Evolutionary conservation across 2,797 vertebrate genomes (phyloP).

Genomic region (Pelochelys cantorii): DNA sequence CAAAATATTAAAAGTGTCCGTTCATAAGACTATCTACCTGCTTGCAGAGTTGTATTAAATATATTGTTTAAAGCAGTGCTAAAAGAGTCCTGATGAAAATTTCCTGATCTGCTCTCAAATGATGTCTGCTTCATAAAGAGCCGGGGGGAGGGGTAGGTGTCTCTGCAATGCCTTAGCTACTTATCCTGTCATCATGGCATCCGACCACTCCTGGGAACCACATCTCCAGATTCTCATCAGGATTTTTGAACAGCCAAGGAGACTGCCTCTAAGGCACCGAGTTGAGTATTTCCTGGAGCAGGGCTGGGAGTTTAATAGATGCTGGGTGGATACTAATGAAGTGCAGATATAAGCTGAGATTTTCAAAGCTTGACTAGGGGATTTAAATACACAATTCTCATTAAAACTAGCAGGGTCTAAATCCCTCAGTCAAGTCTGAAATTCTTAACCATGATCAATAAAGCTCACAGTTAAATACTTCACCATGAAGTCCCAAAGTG

Average conservation of each 20-base stretch:
- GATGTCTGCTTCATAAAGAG: slow-evolving; percentile 25
- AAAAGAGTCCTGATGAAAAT: slow-evolving; percentile 66
- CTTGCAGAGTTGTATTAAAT: slow-evolving; percentile 69
- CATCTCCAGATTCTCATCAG: neutral
- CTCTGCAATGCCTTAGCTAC: neutral
- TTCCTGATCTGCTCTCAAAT: slow-evolving; percentile 48
- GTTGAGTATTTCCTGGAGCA: neutral
- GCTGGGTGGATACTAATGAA: neutral
- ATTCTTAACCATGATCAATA: neutral
- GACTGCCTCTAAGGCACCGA: neutral
- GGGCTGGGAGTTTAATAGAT: neutral
- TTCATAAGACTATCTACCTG: slow-evolving; percentile 59
- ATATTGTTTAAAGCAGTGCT: slow-evolving; percentile 67
- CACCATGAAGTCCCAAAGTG: neutral
- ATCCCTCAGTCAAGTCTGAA: neutral
- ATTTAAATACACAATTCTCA: neutral
- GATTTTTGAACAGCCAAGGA: neutral
- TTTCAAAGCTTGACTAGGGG: neutral
- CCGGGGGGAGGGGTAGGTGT: too few species aligned
- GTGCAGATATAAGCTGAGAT: neutral
- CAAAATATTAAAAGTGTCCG: slow-evolving; percentile 31
- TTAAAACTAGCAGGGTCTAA: neutral
- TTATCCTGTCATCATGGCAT: neutral
- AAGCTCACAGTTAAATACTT: neutral
- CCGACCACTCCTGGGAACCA: neutral